Evolutionary conservation across 2,888 invertebrate genomes (phyloP).

Genomic region (Xanthia togata): DNA sequence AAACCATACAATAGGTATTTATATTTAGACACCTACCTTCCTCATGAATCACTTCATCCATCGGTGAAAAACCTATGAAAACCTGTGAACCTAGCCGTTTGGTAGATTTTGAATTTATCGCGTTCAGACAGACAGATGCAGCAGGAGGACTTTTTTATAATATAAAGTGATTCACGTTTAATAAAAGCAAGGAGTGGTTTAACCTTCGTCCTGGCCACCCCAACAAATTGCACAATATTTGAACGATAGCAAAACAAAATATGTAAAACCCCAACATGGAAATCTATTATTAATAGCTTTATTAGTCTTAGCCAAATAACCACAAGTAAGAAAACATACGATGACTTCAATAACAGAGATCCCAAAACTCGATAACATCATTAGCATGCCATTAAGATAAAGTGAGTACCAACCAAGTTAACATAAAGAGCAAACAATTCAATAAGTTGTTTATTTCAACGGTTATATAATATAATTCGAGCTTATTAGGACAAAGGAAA

Average conservation of each 20-base stretch:
- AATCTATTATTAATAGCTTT: neutral
- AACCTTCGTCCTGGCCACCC: neutral
- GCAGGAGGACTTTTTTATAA: too few relatives aligned
- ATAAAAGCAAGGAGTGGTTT: neutral
- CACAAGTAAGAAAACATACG: neutral
- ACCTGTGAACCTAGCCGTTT: too few relatives aligned
- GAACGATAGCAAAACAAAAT: neutral
- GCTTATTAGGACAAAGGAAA: neutral
- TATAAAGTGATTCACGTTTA: neutral
- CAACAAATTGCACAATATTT: conserved; percentile 5
- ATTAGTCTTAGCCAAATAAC: conserved; percentile 11
- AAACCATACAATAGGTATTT: too few relatives aligned
- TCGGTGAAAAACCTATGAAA: too few relatives aligned
- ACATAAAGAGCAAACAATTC: conserved; percentile 7
- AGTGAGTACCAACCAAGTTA: neutral
- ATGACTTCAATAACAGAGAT: neutral
- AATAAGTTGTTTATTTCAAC: neutral
- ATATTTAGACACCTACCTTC: too few relatives aligned
- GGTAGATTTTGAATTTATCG: too few relatives aligned
- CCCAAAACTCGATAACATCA: conserved; percentile 1
- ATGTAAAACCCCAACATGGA: neutral
- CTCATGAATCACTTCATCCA: too few relatives aligned
- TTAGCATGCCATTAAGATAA: conserved; percentile 5
- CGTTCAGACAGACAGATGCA: too few relatives aligned
- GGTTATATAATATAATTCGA: neutral